These are phyloP conservation scores for Ephialtes manifestator DNA, from an alignment of 2,888 invertebrate species.

Conservation along the genomic window DNA sequence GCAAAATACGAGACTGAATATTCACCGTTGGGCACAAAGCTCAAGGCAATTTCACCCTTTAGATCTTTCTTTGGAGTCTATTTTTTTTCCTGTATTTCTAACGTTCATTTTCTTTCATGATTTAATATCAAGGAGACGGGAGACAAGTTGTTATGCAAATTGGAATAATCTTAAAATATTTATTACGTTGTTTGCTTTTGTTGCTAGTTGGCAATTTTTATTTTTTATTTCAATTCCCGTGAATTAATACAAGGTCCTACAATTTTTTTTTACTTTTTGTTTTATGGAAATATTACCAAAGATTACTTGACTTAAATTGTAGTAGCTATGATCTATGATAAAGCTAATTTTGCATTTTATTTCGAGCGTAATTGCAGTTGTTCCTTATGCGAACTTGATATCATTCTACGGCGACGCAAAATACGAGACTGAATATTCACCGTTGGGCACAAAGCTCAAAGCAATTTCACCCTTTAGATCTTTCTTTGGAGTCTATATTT, in stretches of 20 bases:
- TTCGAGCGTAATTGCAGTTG: slow-evolving; percentile 1
- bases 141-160: not conserved
- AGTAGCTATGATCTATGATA: too few relatives aligned
- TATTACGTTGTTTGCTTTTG: not conserved
- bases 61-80: not conserved
- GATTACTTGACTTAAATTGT: too few relatives aligned
- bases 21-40: not conserved
- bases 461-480: not conserved
- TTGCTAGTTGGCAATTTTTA: not conserved
- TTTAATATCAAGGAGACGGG: not conserved
- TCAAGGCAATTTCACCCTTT: not conserved
- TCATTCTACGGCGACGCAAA: not conserved
- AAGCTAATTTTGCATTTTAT: not conserved
- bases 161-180: not conserved
- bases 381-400: not conserved
- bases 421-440: not conserved
- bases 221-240: not conserved
- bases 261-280: too few relatives aligned
- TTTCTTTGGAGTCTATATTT: not conserved
- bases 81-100: not conserved
- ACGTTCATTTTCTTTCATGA: not conserved
- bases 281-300: too few relatives aligned
- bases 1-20: not conserved
- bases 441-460: not conserved
- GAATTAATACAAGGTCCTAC: not conserved